Base-by-base conservation (phyloP, 1,140 invertebrate genomes). In the Zaprionus ghesquierei region DNA sequence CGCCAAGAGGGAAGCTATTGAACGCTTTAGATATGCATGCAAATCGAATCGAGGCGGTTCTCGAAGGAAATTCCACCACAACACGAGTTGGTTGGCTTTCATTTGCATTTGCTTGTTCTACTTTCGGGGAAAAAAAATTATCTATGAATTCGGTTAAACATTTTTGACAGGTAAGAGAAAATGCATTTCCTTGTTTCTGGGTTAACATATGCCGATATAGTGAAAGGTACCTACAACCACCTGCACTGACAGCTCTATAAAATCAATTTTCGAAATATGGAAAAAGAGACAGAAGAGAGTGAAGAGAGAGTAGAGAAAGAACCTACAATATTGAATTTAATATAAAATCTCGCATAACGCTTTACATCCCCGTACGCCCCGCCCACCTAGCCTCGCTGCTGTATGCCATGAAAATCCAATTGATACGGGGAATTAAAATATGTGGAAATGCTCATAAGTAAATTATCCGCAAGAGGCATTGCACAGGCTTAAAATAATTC, bases 1-100 rank as follows among this genome's bases (percentile, higher is more conserved):
- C 23, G 18, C 18, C 29, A 2, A 20, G 15, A 35, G 18, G 49
- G 35, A 72, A 65, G 69, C 69, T 23, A 72, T 44, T 46, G 70
- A 35, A 54, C 70, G 41, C 38, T 61, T 69, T 56, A 73, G 23
- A 51, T 73, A 73, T 73, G 38, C 70, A 61, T 9, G 22, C 27
- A 27, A 65, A 55, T 38, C 27, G 35, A 29, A 10, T n/a, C 12
- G 33, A 35, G 33, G 12, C 10, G 33, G 33, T 29, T 29, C 33
- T 3, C 33, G 13, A n/a, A 35, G 13, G 33, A 2, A n/a, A n/a
- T n/a, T 35, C 13, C 10, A n/a, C 13, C 0, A n/a, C n/a, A n/a
- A n/a, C n/a, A n/a, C n/a, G n/a, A n/a, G n/a, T n/a, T n/a, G n/a
- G n/a, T n/a, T n/a, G n/a, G n/a, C n/a, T n/a, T n/a, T n/a, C n/a